Base-by-base conservation (phyloP, 2,113 vertebrate species). In the Megaleporinus macrocephalus region DNA sequence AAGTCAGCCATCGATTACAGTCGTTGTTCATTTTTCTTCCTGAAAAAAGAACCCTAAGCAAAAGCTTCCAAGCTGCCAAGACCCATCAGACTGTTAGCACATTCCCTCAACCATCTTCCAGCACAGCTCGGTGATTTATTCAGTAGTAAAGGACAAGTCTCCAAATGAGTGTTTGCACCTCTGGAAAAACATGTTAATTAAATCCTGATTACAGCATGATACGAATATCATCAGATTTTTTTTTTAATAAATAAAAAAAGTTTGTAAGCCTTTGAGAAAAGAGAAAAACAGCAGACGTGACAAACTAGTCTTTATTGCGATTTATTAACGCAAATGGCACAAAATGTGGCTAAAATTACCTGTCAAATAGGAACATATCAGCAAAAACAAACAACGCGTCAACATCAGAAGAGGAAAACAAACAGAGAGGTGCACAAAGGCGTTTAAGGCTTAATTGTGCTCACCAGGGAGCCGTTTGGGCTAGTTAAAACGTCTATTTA, bases 391-490 rank as follows among this genome's bases (percentile, higher is more conserved):
- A 90, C 85, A 86, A 41, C 65, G 30, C 44, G 7, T 85, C 63
- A 79, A 85, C 83, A 87, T 16, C 77, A 85, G 63, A 75, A 71
- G 69, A 27, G 68, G 83, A 84, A 89, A 92, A 93, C 91, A 93
- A 93, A 92, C 90, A 89, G 84, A 78, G 16, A 82, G n/a, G 55
- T 88, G 80, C 86, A 82, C 88, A 88, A 91, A 88, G 81, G 87
- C 55, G 81, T 90, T 93, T 91, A 92, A 89, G 81, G 14, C 89
- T 87, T 93, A 93, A 93, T 92, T 88, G 92, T 89, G 86, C 85
- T 87, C 91, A 89, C 91, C 84, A 78, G 90, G 91, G 92, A 93
- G 83, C 70, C 86, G 87, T 89, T 87, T 80, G 82, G 88, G 79
- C 85, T 81, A 80, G 84, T 88, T 89, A 89, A 88, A 89, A 81